Percentiles rank a stretch among this genome's conserved stretches.
phyloP scores from a whole-genome alignment of 2,113 vertebrate species.

The Cochlearius cochlearius region DNA sequence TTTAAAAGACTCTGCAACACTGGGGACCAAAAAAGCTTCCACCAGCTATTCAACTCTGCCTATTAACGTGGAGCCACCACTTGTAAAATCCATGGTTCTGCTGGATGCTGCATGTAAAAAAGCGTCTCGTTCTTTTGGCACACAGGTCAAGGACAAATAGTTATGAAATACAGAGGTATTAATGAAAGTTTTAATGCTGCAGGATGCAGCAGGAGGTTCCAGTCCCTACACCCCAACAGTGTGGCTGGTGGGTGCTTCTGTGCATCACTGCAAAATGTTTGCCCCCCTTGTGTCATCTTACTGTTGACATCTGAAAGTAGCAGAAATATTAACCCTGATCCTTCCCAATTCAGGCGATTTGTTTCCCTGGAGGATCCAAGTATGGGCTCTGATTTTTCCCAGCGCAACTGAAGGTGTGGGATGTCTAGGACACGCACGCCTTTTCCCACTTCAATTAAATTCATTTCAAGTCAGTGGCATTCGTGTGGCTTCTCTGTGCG shows the following conservation, averaged over 20 bases:
- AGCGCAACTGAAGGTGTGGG: neutral
- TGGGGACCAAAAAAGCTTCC: neutral
- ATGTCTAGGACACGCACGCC: neutral
- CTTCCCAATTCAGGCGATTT: neutral
- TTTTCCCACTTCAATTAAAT: neutral
- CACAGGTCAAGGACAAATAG: neutral
- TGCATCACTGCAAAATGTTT: neutral
- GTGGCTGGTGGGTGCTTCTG: neutral
- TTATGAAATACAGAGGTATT: neutral
- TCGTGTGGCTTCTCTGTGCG: neutral
- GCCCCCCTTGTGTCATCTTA: neutral
- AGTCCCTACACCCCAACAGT: neutral
- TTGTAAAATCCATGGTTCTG: neutral
- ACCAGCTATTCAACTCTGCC: neutral
- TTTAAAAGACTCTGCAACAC: neutral
- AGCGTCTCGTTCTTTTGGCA: neutral
- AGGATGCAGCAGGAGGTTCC: neutral
- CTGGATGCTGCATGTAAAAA: neutral
- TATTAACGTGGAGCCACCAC: neutral
- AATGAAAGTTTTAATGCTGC: neutral
- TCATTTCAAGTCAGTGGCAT: neutral
- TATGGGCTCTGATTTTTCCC: neutral
- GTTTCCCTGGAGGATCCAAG: neutral
- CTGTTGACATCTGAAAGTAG: neutral
- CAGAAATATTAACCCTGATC: neutral